Percentiles rank a stretch among this genome's conserved stretches.
These are phyloP conservation scores for Elgaria multicarinata DNA, from an alignment of 2,113 vertebrate species.

Conservation along the genomic window DNA sequence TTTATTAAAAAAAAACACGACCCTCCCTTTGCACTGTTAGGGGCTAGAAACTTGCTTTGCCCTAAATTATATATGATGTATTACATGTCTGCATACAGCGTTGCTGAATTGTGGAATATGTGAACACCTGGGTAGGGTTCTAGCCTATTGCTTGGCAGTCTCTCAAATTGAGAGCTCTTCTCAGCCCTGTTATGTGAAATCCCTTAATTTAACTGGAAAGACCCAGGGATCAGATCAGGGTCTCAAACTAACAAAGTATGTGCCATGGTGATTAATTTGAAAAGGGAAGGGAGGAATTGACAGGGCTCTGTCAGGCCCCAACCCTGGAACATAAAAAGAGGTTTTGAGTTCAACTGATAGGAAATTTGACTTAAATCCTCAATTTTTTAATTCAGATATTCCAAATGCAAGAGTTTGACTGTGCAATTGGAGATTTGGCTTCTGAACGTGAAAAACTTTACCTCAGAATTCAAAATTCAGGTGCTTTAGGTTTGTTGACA, in stretches of 20 bases:
- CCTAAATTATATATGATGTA: neutral
- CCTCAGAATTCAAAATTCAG: neutral
- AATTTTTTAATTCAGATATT: neutral
- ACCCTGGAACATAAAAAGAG: too few relatives aligned
- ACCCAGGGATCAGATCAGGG: neutral
- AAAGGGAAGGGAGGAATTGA: neutral
- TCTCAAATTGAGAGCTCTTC: neutral
- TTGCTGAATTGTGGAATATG: neutral
- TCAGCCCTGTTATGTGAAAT: neutral
- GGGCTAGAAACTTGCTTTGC: neutral
- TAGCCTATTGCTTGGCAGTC: neutral
- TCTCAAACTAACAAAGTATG: neutral
- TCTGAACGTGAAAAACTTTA: neutral
- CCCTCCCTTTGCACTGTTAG: neutral
- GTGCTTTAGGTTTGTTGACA: neutral
- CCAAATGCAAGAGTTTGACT: neutral
- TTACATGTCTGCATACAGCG: neutral
- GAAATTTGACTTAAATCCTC: neutral
- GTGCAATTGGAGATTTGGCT: neutral
- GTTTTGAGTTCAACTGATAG: too few relatives aligned
- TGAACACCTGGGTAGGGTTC: neutral
- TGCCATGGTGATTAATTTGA: neutral
- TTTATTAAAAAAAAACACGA: too few relatives aligned
- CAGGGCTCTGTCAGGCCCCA: neutral
- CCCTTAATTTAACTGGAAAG: neutral